phyloP scores from a whole-genome alignment of 2,797 vertebrate species.

The Cercopithecus neglectus region DNA sequence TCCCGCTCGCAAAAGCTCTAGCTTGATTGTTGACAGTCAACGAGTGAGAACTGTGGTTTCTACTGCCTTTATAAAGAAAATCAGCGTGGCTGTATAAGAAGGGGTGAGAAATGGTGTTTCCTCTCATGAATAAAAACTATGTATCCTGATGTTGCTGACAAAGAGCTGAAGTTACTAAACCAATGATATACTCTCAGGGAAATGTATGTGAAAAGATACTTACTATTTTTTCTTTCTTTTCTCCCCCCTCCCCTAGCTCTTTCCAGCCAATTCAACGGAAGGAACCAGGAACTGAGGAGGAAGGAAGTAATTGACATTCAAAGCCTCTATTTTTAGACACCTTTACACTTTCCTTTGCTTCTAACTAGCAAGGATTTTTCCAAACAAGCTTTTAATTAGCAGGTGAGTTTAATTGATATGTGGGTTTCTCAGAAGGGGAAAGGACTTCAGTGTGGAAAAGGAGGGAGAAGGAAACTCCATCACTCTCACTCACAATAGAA shows the following conservation, averaged over 20 bases:
- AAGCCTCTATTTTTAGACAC: conserved; percentile 84
- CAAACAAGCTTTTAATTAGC: conserved; percentile 87
- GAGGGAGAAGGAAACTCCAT: conserved; percentile 64
- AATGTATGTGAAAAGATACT: conserved; percentile 24
- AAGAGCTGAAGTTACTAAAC: conserved; percentile 34
- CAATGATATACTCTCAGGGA: conserved; percentile 2
- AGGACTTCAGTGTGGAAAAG: conserved; percentile 70
- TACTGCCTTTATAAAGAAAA: neutral
- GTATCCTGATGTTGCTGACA: conserved; percentile 49
- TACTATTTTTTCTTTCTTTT: conserved; percentile 49
- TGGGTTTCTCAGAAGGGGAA: conserved; percentile 80
- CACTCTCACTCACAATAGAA: conserved; percentile 71
- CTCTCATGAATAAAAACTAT: conserved; percentile 48
- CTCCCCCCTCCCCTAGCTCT: conserved; percentile 47
- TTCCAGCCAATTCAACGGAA: conserved; percentile 80
- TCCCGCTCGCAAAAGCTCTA: neutral
- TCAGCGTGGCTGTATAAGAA: neutral
- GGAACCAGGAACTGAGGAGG: conserved; percentile 75
- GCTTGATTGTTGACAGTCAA: conserved; percentile 33
- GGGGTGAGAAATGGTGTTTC: neutral
- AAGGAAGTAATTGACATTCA: conserved; percentile 88
- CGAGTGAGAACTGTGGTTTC: neutral
- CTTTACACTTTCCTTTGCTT: conserved; percentile 84
- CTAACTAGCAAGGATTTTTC: conserved; percentile 83
- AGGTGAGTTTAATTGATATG: conserved; percentile 86